phyloP scores from a whole-genome alignment of 2,113 vertebrate genomes.

The Pycnonotus jocosus region DNA sequence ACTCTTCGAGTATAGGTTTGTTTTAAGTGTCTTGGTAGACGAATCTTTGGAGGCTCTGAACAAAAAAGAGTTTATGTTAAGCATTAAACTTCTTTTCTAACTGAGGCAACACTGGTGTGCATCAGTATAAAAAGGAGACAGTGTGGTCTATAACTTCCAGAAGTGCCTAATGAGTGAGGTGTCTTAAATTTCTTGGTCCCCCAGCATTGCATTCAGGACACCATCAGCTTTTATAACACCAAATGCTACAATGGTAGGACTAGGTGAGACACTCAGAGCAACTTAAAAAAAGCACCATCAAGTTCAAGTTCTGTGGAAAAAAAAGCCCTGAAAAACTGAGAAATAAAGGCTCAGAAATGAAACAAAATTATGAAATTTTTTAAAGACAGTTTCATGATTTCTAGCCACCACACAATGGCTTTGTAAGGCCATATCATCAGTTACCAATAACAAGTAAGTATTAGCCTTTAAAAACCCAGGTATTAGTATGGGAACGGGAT shows the following conservation, averaged over 20 bases:
- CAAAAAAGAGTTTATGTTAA: neutral
- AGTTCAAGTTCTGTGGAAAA: neutral
- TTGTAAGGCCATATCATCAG: neutral
- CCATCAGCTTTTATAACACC: neutral
- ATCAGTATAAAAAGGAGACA: neutral
- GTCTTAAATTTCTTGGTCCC: neutral
- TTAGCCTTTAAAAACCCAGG: neutral
- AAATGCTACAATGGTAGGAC: neutral
- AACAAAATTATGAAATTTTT: neutral
- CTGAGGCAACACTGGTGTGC: neutral
- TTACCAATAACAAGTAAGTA: neutral
- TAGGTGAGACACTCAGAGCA: neutral
- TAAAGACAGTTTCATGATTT: neutral
- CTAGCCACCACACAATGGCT: neutral
- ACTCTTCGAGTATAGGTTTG: slow-evolving; percentile 92
- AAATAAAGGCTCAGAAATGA: neutral
- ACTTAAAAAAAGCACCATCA: neutral
- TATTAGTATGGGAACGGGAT: neutral
- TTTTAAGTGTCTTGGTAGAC: slow-evolving; percentile 92
- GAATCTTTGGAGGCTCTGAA: slow-evolving; percentile 93
- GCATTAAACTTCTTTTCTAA: neutral
- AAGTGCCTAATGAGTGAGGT: neutral
- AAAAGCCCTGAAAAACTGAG: neutral
- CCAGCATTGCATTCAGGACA: neutral
- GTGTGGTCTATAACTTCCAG: neutral